Base-by-base conservation (phyloP, 2,888 invertebrate species). In the Epirrita christyi region DNA sequence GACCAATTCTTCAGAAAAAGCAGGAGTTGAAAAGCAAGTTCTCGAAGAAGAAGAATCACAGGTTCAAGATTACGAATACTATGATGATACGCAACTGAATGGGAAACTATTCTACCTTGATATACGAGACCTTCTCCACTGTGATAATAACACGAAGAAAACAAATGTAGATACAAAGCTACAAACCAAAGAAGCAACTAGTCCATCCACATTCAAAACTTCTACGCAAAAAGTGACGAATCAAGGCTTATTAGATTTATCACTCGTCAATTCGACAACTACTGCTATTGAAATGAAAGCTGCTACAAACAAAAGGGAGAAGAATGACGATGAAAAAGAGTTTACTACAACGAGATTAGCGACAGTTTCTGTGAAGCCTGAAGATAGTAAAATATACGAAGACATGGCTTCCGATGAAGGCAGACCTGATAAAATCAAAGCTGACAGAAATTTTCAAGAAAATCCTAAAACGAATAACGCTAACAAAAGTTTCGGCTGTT, bases 361-460 rank as follows among this genome's bases (percentile, higher is more conserved):
- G n/a, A 89, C 91, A 2, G 91, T 90, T 6, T 90, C 90, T 27
- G 88, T 86, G 9, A 90, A 88, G 29, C 88, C 90, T 0, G 59
- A 78, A 21, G 76, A 83, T n/a, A 73, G 73, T 38, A 79, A 80
- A 45, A 64, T 68, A 11, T 66, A 83, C 42, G 83, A 85, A 46
- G 75, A 84, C 7, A 91, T 90, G 91, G 86, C 91, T 0, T 85
- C 90, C 0, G 91, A 90, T 71, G 86, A 91, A 68, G 91, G 84
- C 0, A 80, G 80, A 50, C 84, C 90, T n/a, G 88, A 88, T 11
- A 82, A 79, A 63, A 73, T 81, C 1, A 86, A 83, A 64, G 73
- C 86, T 5, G 83, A 86, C 28, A 75, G 83, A 67, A 86, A 83
- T 61, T 66, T 85, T 49, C 80, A 85, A 56, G 71, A 75, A 0